Conservation (phyloP, 2,113 vertebrate species). For the Cephalopterus ornatus region DNA sequence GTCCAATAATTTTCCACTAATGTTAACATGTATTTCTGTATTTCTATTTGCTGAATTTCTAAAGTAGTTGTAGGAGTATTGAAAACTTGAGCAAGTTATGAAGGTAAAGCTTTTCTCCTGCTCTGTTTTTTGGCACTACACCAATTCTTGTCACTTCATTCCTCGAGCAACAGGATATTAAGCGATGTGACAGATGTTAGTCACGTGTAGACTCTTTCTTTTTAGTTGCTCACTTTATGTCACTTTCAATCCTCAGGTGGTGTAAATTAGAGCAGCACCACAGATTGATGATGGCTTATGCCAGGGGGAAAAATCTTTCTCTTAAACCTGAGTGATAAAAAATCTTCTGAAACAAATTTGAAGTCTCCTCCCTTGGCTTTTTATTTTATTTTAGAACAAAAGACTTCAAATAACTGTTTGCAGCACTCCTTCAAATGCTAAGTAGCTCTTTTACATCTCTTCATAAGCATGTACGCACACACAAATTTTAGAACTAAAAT, state of each 20-base stretch:
- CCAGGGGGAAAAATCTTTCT: neutral
- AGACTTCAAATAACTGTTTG: constrained; percentile 55
- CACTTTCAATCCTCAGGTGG: constrained; percentile 40
- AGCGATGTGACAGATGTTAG: neutral
- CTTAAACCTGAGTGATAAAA: constrained; percentile 16
- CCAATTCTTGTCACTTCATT: neutral
- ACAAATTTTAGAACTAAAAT: constrained; percentile 19
- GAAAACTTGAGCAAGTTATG: neutral
- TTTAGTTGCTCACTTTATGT: constrained; percentile 29
- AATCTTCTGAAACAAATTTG: constrained; percentile 43
- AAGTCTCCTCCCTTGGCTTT: constrained; percentile 8
- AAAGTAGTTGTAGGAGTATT: neutral
- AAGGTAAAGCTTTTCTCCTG: neutral
- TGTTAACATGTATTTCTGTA: neutral
- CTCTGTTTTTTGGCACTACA: neutral
- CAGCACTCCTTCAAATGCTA: constrained; percentile 45
- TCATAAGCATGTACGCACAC: neutral
- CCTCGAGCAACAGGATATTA: neutral
- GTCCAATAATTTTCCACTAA: neutral
- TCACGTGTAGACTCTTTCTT: constrained; percentile 29
- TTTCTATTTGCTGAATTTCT: neutral
- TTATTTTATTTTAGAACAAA: constrained; percentile 64
- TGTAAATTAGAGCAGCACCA: constrained; percentile 37
- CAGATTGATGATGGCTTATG: constrained; percentile 7
- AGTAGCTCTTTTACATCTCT: constrained; percentile 39